phyloP scores from a whole-genome alignment of 2,797 vertebrate genomes.

The Sebastes hopkinsi region DNA sequence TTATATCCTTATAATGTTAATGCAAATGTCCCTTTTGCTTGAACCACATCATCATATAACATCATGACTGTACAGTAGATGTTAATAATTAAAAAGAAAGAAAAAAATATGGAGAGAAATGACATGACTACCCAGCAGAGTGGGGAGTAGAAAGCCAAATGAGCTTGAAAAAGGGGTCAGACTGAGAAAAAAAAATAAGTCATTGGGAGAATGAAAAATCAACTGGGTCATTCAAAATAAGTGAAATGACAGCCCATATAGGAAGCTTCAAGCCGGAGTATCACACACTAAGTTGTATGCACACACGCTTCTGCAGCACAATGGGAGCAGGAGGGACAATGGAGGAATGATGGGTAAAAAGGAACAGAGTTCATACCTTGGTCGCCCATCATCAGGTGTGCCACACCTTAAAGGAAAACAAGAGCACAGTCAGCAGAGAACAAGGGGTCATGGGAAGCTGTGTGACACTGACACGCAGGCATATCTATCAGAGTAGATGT shows the following conservation, averaged over 20 bases:
- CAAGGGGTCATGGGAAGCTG: slow-evolving; percentile 93
- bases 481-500: slow-evolving; percentile 88
- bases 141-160: slow-evolving; percentile 43
- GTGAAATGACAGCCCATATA: slow-evolving; percentile 65
- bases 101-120: slow-evolving; percentile 23
- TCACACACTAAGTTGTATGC: slow-evolving; percentile 14
- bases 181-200: slow-evolving; percentile 3
- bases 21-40: slow-evolving; percentile 21
- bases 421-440: slow-evolving; percentile 99
- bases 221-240: slow-evolving; percentile 75
- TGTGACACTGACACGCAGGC: slow-evolving; percentile 89
- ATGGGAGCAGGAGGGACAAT: slow-evolving; percentile 54
- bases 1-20: slow-evolving; percentile 37
- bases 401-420: slow-evolving; percentile 99
- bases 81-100: slow-evolving; percentile 50
- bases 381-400: slow-evolving; percentile 99
- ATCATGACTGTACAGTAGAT: slow-evolving; percentile 29
- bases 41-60: slow-evolving; percentile 32
- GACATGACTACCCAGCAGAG: slow-evolving; percentile 18
- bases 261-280: slow-evolving; percentile 64
- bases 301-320: slow-evolving; percentile 47
- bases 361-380: slow-evolving; percentile 98
- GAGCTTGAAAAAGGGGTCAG: slow-evolving; percentile 58
- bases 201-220: slow-evolving; percentile 35
- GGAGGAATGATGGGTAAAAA: slow-evolving; percentile 85